A percentile compares a stretch with the other conserved stretches of the same genome.
phyloP scores from a whole-genome alignment of 1,140 invertebrate species.

The Melitaea cinxia region DNA sequence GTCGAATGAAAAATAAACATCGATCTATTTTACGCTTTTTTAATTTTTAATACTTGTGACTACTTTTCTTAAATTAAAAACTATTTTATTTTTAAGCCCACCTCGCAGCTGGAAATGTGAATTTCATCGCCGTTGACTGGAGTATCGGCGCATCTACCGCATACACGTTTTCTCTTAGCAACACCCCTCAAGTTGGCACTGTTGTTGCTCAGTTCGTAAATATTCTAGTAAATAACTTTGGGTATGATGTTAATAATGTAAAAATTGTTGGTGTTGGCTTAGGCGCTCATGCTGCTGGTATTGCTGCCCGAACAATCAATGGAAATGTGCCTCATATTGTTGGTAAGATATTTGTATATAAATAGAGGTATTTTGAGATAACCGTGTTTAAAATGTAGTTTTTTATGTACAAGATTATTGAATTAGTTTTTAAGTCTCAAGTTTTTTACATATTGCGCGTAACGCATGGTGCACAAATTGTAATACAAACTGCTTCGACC shows the following conservation, averaged over 20 bases:
- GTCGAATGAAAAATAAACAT: no score
- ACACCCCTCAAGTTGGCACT: conserved; percentile 53
- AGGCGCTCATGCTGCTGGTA: conserved; percentile 66
- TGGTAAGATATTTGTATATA: conserved; percentile 44
- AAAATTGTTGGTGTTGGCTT: conserved; percentile 67
- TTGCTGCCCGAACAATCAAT: conserved; percentile 50
- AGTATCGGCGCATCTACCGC: conserved; percentile 42
- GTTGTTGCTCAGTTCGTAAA: conserved; percentile 61
- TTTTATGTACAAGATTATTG: no score
- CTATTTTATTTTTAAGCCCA: conserved; percentile 41
- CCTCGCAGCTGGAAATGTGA: conserved; percentile 50
- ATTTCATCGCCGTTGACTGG: conserved; percentile 70
- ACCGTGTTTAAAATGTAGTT: no score
- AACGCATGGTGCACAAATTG: no score
- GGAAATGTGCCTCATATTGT: conserved; percentile 56
- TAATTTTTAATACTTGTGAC: not conserved
- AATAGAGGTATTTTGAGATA: not conserved
- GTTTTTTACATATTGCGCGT: no score
- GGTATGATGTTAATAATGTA: conserved; percentile 45
- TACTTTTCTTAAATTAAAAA: conserved; percentile 2
- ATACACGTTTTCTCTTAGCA: conserved; percentile 55
- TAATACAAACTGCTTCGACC: no score
- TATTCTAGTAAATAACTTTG: conserved; percentile 51
- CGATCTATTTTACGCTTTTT: no score
- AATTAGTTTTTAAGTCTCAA: no score